Conservation (phyloP, 2,888 invertebrate genomes). For the Congeria kusceri region DNA sequence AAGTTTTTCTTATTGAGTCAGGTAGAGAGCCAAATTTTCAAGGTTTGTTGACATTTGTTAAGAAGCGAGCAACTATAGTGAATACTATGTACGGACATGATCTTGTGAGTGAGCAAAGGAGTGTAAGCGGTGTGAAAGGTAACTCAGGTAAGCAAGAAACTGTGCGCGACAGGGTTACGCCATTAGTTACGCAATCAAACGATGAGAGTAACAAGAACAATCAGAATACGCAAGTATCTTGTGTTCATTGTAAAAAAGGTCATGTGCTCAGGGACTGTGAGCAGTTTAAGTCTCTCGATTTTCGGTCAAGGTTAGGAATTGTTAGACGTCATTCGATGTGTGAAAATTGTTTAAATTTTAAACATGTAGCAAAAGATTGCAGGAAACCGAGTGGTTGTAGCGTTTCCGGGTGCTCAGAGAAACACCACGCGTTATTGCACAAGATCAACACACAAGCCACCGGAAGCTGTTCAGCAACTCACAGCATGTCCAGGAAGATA, state of each 20-base stretch:
- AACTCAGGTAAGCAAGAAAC: neutral
- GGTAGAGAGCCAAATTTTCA: constrained; percentile 32
- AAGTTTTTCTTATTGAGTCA: constrained; percentile 18
- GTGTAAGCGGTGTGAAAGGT: neutral
- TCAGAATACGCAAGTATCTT: constrained; percentile 5
- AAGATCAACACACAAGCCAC: neutral
- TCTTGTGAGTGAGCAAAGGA: neutral
- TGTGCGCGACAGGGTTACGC: neutral
- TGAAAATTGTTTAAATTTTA: constrained; percentile 20
- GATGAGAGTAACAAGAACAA: neutral
- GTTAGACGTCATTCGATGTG: constrained; percentile 15
- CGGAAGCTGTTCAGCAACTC: neutral
- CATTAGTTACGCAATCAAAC: neutral
- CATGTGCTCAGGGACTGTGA: constrained; percentile 16
- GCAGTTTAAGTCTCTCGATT: constrained; percentile 11
- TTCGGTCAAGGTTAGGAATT: neutral
- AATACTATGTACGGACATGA: constrained; percentile 24
- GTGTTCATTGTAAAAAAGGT: constrained; percentile 8
- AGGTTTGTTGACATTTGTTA: constrained; percentile 25
- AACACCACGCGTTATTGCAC: constrained; percentile 24
- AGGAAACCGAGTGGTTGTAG: constrained; percentile 14
- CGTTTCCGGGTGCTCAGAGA: constrained; percentile 3
- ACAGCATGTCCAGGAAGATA: neutral
- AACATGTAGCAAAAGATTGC: constrained; percentile 15
- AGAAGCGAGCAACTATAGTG: constrained; percentile 11